Conservation (phyloP, 2,113 vertebrate species). For the Mesoclemmys tuberculata region DNA sequence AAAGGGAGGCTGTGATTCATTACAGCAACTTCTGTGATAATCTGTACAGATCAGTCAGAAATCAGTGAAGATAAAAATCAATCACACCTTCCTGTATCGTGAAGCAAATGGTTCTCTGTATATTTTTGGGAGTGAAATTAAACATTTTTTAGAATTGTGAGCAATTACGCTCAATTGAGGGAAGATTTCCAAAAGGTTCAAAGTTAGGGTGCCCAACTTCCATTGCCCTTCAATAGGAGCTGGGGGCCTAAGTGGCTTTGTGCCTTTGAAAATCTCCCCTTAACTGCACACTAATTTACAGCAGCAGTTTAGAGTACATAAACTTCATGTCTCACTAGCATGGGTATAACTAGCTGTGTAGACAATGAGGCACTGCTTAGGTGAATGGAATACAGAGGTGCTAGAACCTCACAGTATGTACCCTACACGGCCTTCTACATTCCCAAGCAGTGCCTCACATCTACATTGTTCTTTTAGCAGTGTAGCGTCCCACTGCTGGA, state of each 20-base stretch:
- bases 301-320: background rate
- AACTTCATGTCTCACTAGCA: too few species aligned
- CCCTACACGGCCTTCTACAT: background rate
- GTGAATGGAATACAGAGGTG: background rate
- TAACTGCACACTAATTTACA: background rate
- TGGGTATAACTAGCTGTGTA: background rate
- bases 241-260: background rate
- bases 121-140: background rate
- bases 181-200: background rate
- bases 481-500: background rate
- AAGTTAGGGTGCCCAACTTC: background rate
- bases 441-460: background rate
- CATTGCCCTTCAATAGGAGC: background rate
- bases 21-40: background rate
- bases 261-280: background rate
- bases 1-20: background rate
- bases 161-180: background rate
- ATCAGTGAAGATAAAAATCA: background rate
- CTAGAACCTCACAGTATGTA: background rate
- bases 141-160: background rate
- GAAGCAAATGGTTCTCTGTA: background rate
- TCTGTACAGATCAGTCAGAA: background rate
- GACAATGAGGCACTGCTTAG: background rate
- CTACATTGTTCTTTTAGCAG: background rate
- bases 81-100: background rate